Evolutionary conservation across 1,140 invertebrate genomes (phyloP).

Genomic region (Drosophila sechellia): DNA sequence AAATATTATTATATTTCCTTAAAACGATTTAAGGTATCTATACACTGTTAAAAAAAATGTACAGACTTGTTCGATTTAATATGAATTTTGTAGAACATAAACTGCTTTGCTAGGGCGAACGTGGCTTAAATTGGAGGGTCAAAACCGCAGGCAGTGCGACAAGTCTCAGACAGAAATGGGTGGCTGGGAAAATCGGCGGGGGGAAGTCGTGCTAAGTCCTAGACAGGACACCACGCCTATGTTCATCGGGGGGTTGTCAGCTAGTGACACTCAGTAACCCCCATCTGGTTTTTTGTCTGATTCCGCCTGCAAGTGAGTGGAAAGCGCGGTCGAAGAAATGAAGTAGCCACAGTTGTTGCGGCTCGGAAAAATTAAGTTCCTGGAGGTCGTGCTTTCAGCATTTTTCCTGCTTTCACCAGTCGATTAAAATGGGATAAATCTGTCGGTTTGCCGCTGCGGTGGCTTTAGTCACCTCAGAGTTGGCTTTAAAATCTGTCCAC

Average conservation of each 20-base stretch:
- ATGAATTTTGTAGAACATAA: too few species aligned
- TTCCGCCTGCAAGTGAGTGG: constrained; percentile 49
- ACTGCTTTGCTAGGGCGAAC: constrained; percentile 1
- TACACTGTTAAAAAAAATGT: too few species aligned
- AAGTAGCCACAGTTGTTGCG: constrained; percentile 56
- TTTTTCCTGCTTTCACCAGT: constrained; percentile 6
- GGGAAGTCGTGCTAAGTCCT: constrained; percentile 5
- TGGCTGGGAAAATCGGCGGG: not conserved
- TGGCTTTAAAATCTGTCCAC: constrained; percentile 71
- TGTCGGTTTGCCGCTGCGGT: constrained; percentile 29
- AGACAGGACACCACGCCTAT: constrained; percentile 41
- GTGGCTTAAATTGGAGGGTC: not conserved
- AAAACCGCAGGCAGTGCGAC: constrained; percentile 43
- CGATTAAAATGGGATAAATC: constrained; percentile 50
- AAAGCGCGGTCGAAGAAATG: constrained; percentile 41
- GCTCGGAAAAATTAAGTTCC: constrained; percentile 45
- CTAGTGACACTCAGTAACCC: constrained; percentile 45
- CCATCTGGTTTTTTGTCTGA: constrained; percentile 3
- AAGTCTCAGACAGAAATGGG: constrained; percentile 2
- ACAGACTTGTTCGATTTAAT: too few species aligned
- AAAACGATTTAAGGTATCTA: too few species aligned
- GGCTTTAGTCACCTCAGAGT: constrained; percentile 48
- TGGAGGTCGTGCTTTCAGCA: constrained; percentile 2
- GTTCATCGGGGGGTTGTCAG: constrained; percentile 34
- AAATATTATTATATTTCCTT: too few species aligned